A percentile compares a stretch with the other conserved stretches of the same genome.
Conservation (phyloP, 1,140 invertebrate species). For the Lepidurus apus region DNA sequence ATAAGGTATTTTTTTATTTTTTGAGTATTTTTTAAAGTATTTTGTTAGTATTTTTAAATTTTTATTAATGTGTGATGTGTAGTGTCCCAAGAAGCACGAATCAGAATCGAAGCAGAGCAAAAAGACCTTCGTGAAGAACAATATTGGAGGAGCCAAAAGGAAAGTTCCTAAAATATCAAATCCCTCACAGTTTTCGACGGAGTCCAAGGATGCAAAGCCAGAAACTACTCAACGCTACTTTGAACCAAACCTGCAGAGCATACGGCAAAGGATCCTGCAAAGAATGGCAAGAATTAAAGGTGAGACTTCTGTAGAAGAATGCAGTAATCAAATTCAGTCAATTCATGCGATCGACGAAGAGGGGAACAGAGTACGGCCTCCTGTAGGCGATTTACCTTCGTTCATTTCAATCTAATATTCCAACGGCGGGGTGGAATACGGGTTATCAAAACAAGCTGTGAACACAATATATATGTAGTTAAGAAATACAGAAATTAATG, state of each 20-base stretch:
- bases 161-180: neutral
- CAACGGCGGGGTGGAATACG: neutral
- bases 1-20: conserved; percentile 53
- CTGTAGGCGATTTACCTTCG: neutral
- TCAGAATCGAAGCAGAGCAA: neutral
- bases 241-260: neutral
- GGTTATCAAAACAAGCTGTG: neutral
- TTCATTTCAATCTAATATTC: neutral
- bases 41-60: neutral
- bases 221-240: conserved; percentile 1
- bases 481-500: too few relatives aligned
- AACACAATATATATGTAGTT: too few relatives aligned
- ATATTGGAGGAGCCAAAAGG: neutral
- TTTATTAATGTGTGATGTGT: neutral
- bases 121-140: neutral
- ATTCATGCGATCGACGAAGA: neutral
- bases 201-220: neutral
- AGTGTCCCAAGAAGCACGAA: neutral
- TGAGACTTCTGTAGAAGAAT: neutral
- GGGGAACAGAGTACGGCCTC: neutral
- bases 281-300: neutral
- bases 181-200: neutral
- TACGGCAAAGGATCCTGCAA: neutral
- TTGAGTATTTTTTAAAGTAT: too few relatives aligned
- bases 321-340: neutral